Percentiles rank a stretch among this genome's conserved stretches.
These are phyloP conservation scores for Cristatella mucedo DNA, from an alignment of 2,888 invertebrate genomes.

Conservation along the genomic window DNA sequence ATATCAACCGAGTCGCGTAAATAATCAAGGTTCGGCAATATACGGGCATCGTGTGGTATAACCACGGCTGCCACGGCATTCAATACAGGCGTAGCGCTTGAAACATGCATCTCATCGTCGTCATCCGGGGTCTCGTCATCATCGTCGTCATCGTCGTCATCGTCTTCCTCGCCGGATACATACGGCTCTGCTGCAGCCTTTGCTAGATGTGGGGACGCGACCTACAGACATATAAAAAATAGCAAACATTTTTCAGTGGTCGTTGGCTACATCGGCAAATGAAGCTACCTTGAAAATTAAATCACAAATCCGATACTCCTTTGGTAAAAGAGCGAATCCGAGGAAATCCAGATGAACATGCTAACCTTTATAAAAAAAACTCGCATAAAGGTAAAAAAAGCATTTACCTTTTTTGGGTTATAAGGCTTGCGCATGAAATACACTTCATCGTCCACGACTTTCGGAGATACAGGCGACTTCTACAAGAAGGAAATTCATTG, in stretches of 20 bases:
- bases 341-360: background rate
- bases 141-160: background rate
- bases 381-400: background rate
- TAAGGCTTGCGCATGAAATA: slow-evolving; percentile 55
- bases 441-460: slow-evolving; percentile 78
- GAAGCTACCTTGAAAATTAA: too few relatives aligned
- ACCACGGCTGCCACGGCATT: too few relatives aligned
- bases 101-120: too few relatives aligned
- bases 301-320: slow-evolving; percentile 17
- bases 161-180: slow-evolving; percentile 8
- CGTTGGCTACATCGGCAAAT: too few relatives aligned
- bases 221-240: slow-evolving; percentile 13
- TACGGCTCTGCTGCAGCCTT: slow-evolving; percentile 7
- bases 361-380: background rate
- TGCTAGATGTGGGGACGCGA: slow-evolving; percentile 10
- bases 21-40: too few relatives aligned
- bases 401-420: slow-evolving; percentile 38
- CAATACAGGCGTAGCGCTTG: too few relatives aligned
- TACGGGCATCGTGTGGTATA: too few relatives aligned
- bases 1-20: too few relatives aligned
- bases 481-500: slow-evolving; percentile 24
- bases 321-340: slow-evolving; percentile 14
- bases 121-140: background rate
- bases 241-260: too few relatives aligned
- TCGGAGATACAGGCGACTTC: slow-evolving; percentile 55